Evolutionary conservation across 1,140 invertebrate genomes (phyloP).

Genomic region (Pachyrhynchus sulphureomaculatus): DNA sequence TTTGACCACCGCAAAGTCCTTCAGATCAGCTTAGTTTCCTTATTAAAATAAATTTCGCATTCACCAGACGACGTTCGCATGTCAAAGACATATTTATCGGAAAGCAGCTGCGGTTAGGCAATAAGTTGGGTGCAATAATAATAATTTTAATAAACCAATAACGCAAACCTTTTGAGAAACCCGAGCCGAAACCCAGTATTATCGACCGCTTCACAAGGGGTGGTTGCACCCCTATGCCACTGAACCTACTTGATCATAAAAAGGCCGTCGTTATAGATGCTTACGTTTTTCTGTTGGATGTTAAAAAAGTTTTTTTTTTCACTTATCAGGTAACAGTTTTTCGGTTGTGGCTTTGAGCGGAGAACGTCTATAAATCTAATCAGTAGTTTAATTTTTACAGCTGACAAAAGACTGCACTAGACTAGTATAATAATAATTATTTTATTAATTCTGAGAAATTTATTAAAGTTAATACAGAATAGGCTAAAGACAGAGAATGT

Average conservation of each 20-base stretch:
- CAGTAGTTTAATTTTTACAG: too few species aligned
- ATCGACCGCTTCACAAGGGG: neutral
- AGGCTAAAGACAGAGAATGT: too few species aligned
- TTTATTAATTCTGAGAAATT: too few species aligned
- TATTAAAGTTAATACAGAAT: too few species aligned
- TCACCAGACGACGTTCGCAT: constrained; percentile 7
- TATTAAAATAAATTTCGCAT: constrained; percentile 7
- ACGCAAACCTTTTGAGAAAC: neutral
- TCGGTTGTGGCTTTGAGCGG: too few species aligned
- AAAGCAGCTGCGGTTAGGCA: neutral
- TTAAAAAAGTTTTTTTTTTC: neutral
- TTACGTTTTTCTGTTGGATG: neutral
- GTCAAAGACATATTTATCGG: constrained; percentile 7
- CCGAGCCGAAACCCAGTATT: neutral
- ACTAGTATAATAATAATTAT: too few species aligned
- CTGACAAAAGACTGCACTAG: too few species aligned
- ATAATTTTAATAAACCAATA: constrained; percentile 18
- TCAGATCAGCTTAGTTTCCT: neutral
- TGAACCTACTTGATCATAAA: too few species aligned
- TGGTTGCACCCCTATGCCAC: neutral
- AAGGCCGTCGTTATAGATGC: neutral
- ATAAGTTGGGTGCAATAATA: constrained; percentile 8
- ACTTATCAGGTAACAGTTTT: too few species aligned
- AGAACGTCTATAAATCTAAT: too few species aligned
- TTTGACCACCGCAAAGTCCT: too few species aligned